phyloP scores from a whole-genome alignment of 2,888 invertebrate genomes.

The Dasypolia templi region DNA sequence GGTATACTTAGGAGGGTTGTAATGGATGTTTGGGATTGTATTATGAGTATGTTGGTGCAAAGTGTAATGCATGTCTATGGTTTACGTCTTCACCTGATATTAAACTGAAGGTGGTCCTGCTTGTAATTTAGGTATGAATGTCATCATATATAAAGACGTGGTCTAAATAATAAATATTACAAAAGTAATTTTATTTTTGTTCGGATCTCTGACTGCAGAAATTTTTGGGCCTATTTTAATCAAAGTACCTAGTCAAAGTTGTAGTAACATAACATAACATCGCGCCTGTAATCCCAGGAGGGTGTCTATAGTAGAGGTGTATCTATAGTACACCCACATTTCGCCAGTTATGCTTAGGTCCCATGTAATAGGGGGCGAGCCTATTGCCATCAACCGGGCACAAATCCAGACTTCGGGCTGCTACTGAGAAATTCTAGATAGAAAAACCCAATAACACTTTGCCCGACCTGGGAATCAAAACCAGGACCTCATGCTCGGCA shows the following conservation, averaged over 20 bases:
- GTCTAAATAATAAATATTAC: neutral
- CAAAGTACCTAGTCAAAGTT: neutral
- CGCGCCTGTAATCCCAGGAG: too few relatives aligned
- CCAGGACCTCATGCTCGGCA: too few relatives aligned
- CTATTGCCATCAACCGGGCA: too few relatives aligned
- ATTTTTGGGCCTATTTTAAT: neutral
- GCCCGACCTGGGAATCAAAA: too few relatives aligned
- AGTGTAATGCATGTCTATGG: constrained; percentile 48
- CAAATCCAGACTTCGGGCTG: too few relatives aligned
- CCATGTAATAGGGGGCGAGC: too few relatives aligned
- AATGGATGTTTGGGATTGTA: constrained; percentile 56
- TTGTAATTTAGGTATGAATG: constrained; percentile 2
- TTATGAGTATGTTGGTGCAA: constrained; percentile 58
- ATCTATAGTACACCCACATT: too few relatives aligned
- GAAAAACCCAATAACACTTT: too few relatives aligned
- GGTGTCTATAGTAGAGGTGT: too few relatives aligned
- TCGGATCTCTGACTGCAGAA: neutral
- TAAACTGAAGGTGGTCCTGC: neutral
- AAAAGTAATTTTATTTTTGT: neutral
- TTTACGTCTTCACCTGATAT: constrained; percentile 16
- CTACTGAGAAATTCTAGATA: too few relatives aligned
- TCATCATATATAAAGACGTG: neutral
- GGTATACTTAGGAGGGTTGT: constrained; percentile 63
- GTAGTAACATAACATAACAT: too few relatives aligned
- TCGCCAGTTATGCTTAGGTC: too few relatives aligned